Conservation (phyloP, 2,113 vertebrate genomes). For the pig (Sus scrofa) region DNA sequence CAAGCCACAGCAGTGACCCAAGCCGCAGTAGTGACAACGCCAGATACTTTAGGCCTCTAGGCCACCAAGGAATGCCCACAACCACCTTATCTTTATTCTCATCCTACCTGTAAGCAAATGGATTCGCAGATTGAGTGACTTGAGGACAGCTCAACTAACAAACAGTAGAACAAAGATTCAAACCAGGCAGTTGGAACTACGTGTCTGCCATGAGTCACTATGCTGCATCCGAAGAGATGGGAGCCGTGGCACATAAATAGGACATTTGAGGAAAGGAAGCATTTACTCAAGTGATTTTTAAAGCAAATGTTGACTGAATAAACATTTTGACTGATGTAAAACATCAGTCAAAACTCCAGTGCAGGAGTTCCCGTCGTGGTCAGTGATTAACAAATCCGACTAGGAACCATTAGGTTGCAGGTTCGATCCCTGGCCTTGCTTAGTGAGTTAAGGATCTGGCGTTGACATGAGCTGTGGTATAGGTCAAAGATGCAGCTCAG, state of each 20-base stretch:
- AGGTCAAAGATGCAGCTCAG: no score
- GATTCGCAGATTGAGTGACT: background rate
- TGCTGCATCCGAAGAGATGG: background rate
- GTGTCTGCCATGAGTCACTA: background rate
- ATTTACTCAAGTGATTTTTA: background rate
- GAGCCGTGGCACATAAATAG: background rate
- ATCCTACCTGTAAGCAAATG: background rate
- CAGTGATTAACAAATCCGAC: no score
- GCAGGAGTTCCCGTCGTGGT: no score
- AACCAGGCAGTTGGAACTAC: background rate
- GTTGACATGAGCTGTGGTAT: no score
- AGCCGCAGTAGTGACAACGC: no score
- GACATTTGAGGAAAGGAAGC: background rate
- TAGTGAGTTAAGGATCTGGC: no score
- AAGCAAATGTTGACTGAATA: background rate
- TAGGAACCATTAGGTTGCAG: no score
- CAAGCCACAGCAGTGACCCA: no score
- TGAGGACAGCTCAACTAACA: background rate
- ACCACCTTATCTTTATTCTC: background rate
- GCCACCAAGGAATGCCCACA: no score
- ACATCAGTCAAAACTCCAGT: background rate
- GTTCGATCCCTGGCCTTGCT: background rate
- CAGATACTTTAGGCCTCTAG: no score
- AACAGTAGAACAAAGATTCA: background rate
- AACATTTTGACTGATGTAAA: background rate